phyloP scores from a whole-genome alignment of 2,888 invertebrate species.

The Willowsia nigromaculata region DNA sequence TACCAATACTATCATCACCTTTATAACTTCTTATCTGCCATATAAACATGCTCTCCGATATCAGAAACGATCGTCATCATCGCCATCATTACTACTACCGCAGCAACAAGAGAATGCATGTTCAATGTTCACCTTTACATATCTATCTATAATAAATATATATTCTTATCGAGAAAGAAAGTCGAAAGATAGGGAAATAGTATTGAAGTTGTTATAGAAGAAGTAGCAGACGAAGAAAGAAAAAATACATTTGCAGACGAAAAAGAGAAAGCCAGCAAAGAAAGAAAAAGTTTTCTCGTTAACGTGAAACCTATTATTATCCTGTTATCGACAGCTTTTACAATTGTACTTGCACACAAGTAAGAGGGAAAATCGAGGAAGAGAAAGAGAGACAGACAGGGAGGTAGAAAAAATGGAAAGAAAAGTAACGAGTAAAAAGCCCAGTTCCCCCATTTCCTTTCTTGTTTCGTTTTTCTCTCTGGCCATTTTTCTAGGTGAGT shows the following conservation, averaged over 20 bases:
- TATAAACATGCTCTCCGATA: slow-evolving; percentile 18
- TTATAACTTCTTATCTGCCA: not conserved
- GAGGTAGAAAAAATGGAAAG: slow-evolving; percentile 24
- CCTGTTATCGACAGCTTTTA: slow-evolving; percentile 72
- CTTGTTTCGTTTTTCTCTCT: slow-evolving; percentile 38
- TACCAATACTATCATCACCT: not conserved
- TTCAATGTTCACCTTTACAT: not conserved
- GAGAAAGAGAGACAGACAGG: not conserved
- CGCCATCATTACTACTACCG: not conserved
- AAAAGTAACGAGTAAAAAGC: slow-evolving; percentile 37
- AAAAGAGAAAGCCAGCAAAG: not conserved
- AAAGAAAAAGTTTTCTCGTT: slow-evolving; percentile 71
- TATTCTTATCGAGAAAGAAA: not conserved
- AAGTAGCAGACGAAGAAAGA: not conserved
- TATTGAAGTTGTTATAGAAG: slow-evolving; percentile 6
- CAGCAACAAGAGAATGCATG: not conserved
- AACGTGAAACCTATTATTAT: slow-evolving; percentile 72
- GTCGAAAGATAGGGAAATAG: slow-evolving; percentile 14
- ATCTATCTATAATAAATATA: not conserved
- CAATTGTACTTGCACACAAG: slow-evolving; percentile 45
- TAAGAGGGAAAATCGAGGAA: not conserved
- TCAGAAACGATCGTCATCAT: slow-evolving; percentile 31
- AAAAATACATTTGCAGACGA: not conserved
- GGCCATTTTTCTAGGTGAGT: slow-evolving; percentile 49
- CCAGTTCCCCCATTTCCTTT: slow-evolving; percentile 55